Evolutionary conservation across 2,113 vertebrate species (phyloP).

Genomic region (Henicopernis longicauda): DNA sequence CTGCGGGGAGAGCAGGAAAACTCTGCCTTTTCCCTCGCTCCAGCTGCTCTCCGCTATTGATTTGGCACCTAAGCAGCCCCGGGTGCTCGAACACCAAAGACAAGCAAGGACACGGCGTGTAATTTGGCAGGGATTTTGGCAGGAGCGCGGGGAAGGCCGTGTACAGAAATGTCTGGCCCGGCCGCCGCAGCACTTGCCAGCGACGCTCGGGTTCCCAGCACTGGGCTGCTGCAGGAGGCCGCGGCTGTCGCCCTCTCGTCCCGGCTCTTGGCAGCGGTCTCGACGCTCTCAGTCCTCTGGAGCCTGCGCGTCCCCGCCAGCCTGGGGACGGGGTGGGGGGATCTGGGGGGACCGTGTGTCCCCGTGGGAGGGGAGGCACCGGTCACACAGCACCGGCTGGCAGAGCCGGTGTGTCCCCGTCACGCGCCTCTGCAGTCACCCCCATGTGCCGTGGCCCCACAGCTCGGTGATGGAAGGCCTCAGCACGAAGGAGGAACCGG

Average conservation of each 20-base stretch:
- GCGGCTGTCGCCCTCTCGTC: not conserved
- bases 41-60: not conserved
- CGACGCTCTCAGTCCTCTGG: not conserved
- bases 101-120: not conserved
- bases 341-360: accelerated
- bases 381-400: not conserved
- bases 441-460: accelerated
- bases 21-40: not conserved
- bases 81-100: not conserved
- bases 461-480: not conserved
- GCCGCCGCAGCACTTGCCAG: not conserved
- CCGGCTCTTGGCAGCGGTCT: not conserved
- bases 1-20: not conserved
- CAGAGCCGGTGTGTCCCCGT: accelerated
- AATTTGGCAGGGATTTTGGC: not conserved
- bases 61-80: not conserved
- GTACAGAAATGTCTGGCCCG: not conserved
- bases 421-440: accelerated
- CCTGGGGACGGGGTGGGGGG: not conserved
- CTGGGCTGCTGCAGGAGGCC: not conserved
- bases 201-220: accelerated
- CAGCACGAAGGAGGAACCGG: accelerated
- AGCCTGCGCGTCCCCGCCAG: accelerated
- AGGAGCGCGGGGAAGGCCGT: not conserved
- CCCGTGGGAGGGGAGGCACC: not conserved